These are phyloP conservation scores for Onthophagus sagittarius DNA, from an alignment of 2,888 invertebrate species.

Conservation along the genomic window DNA sequence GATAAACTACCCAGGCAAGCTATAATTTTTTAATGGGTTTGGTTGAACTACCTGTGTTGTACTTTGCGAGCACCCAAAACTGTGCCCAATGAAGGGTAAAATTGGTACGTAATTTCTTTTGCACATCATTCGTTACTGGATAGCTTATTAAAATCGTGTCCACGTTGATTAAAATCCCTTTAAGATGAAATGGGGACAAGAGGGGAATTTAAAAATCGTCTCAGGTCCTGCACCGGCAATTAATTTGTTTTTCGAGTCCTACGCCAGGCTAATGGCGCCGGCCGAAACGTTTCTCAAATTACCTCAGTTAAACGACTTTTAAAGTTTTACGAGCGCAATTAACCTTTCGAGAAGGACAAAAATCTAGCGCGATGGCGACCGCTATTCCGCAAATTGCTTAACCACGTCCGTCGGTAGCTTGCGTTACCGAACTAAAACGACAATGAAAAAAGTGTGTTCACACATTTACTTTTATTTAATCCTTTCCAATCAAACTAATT, in stretches of 20 bases:
- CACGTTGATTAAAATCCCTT: background rate
- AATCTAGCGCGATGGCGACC: slow-evolving; percentile 3
- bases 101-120: background rate
- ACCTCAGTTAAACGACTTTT: slow-evolving; percentile 12
- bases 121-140: background rate
- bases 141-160: background rate
- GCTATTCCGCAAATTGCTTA: slow-evolving; percentile 11
- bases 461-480: too few species aligned
- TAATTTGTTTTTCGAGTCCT: slow-evolving; percentile 12
- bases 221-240: slow-evolving; percentile 11
- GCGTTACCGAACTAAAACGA: background rate
- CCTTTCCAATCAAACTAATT: too few species aligned
- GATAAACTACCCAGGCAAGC: slow-evolving; percentile 22
- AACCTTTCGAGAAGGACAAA: slow-evolving; percentile 13
- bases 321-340: slow-evolving; percentile 14
- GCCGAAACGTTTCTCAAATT: slow-evolving; percentile 8
- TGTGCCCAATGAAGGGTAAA: background rate
- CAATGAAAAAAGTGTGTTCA: background rate
- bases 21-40: slow-evolving; percentile 24
- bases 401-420: background rate
- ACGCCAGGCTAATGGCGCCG: background rate
- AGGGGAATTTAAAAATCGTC: slow-evolving; percentile 7
- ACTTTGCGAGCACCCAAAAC: background rate
- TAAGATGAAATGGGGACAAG: background rate
- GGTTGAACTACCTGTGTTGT: slow-evolving; percentile 23